Conservation (phyloP, 2,797 vertebrate species). For the Natrix natrix region DNA sequence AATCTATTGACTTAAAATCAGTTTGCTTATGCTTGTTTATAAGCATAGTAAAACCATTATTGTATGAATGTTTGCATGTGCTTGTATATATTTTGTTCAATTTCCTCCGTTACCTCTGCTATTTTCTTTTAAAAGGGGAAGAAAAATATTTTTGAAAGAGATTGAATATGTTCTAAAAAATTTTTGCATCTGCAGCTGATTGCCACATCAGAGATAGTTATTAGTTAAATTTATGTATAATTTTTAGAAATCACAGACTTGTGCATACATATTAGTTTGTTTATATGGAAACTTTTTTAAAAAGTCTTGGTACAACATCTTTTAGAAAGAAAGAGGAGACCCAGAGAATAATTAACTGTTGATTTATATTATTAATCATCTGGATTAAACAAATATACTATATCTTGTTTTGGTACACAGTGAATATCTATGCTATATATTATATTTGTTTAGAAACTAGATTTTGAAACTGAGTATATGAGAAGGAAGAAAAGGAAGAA, state of each 20-base stretch:
- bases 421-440: background rate
- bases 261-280: background rate
- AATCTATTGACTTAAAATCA: background rate
- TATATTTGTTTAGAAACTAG: slow-evolving; percentile 6
- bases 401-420: background rate
- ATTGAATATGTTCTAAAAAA: background rate
- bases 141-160: background rate
- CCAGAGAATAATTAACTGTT: background rate
- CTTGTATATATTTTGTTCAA: background rate
- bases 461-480: background rate
- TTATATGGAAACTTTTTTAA: background rate
- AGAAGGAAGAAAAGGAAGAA: slow-evolving; percentile 13
- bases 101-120: background rate
- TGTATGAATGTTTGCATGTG: background rate
- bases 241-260: background rate
- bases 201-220: background rate
- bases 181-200: background rate
- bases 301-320: background rate
- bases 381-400: background rate
- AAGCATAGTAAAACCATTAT: background rate
- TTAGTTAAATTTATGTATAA: background rate
- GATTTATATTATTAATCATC: background rate
- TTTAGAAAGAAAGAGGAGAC: background rate
- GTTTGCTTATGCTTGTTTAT: background rate
- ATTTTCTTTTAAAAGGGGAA: background rate